These are phyloP conservation scores for Myotis davidii DNA, from an alignment of 2,113 vertebrate genomes.

Conservation along the genomic window DNA sequence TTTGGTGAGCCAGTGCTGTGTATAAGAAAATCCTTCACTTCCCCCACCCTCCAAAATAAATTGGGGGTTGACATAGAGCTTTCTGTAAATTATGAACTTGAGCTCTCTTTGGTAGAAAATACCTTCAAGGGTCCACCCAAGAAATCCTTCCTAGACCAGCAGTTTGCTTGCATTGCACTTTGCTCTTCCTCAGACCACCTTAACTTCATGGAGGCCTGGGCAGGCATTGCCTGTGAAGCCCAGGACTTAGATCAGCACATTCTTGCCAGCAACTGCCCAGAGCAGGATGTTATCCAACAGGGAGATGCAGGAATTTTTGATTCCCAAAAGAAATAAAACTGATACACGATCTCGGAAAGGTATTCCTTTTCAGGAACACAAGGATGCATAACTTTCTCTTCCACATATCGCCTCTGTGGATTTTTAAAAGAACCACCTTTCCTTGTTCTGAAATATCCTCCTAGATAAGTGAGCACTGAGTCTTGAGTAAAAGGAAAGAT, in stretches of 20 bases:
- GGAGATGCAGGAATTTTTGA: background rate
- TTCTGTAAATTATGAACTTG: background rate
- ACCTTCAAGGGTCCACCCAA: background rate
- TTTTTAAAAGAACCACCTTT: background rate
- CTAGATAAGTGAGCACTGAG: background rate
- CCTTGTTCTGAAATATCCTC: background rate
- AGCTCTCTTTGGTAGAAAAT: background rate
- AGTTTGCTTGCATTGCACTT: background rate
- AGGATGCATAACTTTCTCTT: background rate
- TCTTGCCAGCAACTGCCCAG: background rate
- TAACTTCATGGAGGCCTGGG: background rate
- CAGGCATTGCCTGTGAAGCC: background rate
- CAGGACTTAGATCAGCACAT: background rate
- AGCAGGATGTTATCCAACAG: background rate
- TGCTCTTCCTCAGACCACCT: background rate
- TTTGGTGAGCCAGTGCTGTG: background rate
- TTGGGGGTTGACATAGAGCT: background rate
- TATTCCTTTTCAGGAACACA: background rate
- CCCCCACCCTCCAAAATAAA: background rate
- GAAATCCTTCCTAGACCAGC: background rate
- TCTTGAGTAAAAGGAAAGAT: background rate
- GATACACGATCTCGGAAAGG: background rate
- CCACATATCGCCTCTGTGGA: background rate
- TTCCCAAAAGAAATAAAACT: background rate
- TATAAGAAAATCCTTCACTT: background rate